Evolutionary conservation across 2,888 invertebrate genomes (phyloP), one percentile per base, ranked within the genome.

Genomic region (Ophion slaviceki): DNA sequence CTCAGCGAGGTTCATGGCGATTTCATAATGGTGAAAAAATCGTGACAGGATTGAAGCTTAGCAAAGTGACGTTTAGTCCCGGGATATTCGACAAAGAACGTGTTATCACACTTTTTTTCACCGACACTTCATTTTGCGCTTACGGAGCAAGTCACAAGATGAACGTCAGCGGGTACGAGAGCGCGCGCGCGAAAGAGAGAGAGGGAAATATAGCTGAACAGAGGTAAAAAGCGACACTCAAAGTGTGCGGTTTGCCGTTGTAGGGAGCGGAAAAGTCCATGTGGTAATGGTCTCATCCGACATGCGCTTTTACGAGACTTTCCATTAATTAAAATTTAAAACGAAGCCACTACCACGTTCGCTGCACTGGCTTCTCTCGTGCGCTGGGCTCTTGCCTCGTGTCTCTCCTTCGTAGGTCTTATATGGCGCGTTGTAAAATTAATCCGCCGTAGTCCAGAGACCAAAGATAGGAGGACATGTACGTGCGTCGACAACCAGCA

Each of bases 221-320:
- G 53, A 53, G 53, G 53, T 3, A 32, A 47, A 59, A 68, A 61
- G 59, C 40, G 32, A 67, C 24, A 75, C 77, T 24, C 72, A 83
- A 87, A 70, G 32, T 80, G 36, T 71, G 84, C 67, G 81, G 80
- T 64, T 67, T 61, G 68, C 80, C 80, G 66, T 70, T 62, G 70
- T 40, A 67, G 17, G 2, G 77, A 40, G 72, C 67, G 77, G 82
- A 80, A 86, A 79, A 80, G 85, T 87, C 75, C 67, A 68, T 72
- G 85, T 64, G 84, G 89, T 89, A 89, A 89, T 88, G 88, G 87
- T 86, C 86, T 87, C 87, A 89, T 88, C 84, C 82, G 78, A 86
- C 87, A 87, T 87, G 87, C 86, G 86, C 89, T 89, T 87, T 88
- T 85, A 87, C 86, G 86, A 87, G 85, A 87, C 87, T 87, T 87